Evolutionary conservation across 2,797 vertebrate genomes (phyloP).

Genomic region (Otolemur crassicaudatus): DNA sequence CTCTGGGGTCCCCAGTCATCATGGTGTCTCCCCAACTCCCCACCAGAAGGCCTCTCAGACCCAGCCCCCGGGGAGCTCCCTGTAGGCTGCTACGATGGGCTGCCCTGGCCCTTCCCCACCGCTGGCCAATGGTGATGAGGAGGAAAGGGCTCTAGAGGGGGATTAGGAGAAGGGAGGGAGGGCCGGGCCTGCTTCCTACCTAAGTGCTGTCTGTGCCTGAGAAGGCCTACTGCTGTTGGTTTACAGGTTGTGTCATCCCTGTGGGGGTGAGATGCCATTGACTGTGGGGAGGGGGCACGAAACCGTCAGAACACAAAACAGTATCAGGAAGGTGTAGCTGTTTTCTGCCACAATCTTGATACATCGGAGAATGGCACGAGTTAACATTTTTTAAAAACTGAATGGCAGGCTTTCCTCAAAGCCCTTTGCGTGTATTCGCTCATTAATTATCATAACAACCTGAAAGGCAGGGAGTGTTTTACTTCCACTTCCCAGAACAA

Average conservation of each 20-base stretch:
- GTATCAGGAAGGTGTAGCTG: not conserved
- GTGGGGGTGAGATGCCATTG: not conserved
- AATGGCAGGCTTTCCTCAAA: not conserved
- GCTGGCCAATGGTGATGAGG: no score
- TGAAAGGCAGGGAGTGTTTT: not conserved
- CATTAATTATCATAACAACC: not conserved
- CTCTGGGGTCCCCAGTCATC: not conserved
- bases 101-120: not conserved
- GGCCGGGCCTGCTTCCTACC: not conserved
- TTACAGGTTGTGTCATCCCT: not conserved
- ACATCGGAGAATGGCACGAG: not conserved
- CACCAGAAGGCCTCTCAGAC: not conserved
- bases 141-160: rapidly evolving
- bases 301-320: not conserved
- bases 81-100: rapidly evolving
- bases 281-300: not conserved
- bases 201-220: not conserved
- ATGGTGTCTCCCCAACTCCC: not conserved
- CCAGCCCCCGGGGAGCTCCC: not conserved
- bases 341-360: not conserved
- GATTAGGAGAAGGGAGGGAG: not conserved
- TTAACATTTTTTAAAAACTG: not conserved
- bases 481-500: not conserved
- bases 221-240: not conserved
- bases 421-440: not conserved